These are phyloP conservation scores for Mesocentrotus franciscanus DNA, from an alignment of 53 echinoderm and acorn worm species.

Conservation along the genomic window DNA sequence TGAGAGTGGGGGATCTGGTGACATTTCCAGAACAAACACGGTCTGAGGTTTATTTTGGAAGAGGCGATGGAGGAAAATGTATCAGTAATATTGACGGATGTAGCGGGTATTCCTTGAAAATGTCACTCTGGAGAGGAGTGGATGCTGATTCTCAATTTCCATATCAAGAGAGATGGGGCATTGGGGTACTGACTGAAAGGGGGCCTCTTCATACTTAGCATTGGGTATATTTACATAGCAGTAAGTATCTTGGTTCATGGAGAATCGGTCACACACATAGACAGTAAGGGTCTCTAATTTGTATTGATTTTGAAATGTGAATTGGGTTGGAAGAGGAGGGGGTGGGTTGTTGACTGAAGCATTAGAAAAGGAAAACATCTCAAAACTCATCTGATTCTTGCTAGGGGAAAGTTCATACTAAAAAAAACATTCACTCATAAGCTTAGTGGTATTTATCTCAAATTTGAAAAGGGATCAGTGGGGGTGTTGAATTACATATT, in stretches of 20 bases:
- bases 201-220: not conserved
- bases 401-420: no score
- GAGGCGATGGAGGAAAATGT: constrained; percentile 47
- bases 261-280: not conserved
- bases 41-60: constrained; percentile 20
- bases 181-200: not conserved
- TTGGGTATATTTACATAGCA: not conserved
- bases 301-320: not conserved
- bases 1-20: not conserved
- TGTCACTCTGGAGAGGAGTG: constrained; percentile 35
- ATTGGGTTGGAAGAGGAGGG: not conserved
- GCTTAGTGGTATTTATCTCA: no score
- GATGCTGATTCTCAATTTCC: constrained; percentile 6
- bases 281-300: not conserved
- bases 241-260: not conserved
- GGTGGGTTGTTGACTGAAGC: not conserved
- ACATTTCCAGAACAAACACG: constrained; percentile 45
- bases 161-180: not conserved
- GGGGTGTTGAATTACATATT: not conserved
- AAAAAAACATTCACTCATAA: no score
- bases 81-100: constrained; percentile 36
- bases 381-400: no score
- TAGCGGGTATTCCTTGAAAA: constrained; percentile 32
- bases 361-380: no score
- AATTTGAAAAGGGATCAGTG: not conserved